Base-by-base conservation (phyloP, 2,797 vertebrate genomes). In the Clarias laeviceps region DNA sequence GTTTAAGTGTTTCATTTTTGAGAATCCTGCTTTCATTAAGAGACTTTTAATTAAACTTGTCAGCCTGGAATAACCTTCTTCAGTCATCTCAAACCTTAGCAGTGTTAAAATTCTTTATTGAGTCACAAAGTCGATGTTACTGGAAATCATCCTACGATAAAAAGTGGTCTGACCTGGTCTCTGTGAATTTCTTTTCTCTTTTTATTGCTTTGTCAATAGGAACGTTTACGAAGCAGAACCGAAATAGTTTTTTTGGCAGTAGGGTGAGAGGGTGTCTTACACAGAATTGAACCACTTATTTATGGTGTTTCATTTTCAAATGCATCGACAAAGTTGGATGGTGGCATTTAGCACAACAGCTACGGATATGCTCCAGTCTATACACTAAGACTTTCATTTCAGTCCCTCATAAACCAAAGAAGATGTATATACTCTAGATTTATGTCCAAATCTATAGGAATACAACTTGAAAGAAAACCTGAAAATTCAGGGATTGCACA, bases 81-180 rank as follows among this genome's bases (percentile, higher is more conserved):
- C 79, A 83, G 92, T 92, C 92, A 93, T 94, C 85, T 90, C 84
- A 93, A 93, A 94, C 90, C 88, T 80, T 45, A 20, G 7, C 29
- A 29, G 20, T 32, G n/a, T 57, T 56, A 59, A 32, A 57, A 59
- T 32, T 22, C 4, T 77, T 56, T 18, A 29, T 18, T 32, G 24
- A 29, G 14, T 82, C 91, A 92, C 91, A 90, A 90, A 87, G 89
- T 87, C 72, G 87, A 89, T 50, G 89, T 91, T 77, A 80, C 85
- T 82, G 70, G 90, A 88, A 89, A 68, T 76, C 74, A 83, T 79
- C 29, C 29, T 11, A 40, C 61, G 14, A 68, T 64, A 57, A 78
- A 54, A 70, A 45, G 62, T 37, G 61, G 65, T 57, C 22, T 84
- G 74, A 29, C 50, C 74, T 70, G 17, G 9, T 79, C 7, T 84